These are phyloP conservation scores for Gerris lacustris DNA, from an alignment of 2,888 invertebrate species.

Conservation along the genomic window DNA sequence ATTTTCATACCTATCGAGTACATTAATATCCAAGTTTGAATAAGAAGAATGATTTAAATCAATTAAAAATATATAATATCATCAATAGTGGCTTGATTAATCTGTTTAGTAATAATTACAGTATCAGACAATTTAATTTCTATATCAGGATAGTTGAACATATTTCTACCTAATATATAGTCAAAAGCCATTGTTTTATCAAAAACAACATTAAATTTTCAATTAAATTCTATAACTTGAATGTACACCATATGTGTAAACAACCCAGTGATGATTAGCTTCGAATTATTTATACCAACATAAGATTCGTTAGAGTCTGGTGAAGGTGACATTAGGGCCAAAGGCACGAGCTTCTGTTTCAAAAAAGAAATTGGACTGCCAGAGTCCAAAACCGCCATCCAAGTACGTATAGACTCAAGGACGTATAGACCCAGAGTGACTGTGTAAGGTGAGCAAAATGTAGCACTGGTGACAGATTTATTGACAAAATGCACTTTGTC, in stretches of 20 bases:
- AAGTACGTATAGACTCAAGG: neutral
- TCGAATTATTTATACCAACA: neutral
- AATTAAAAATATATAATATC: neutral
- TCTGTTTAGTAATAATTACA: neutral
- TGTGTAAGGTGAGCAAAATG: neutral
- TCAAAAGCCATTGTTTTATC: neutral
- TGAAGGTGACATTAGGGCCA: neutral
- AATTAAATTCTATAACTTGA: neutral
- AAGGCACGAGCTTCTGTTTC: conserved; percentile 23
- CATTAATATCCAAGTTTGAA: neutral
- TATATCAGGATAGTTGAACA: neutral
- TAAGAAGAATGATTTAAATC: neutral
- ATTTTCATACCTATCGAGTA: neutral
- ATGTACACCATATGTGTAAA: neutral
- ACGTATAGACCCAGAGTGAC: neutral
- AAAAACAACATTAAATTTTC: neutral
- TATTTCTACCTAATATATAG: neutral
- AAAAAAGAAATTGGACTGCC: conserved; percentile 13
- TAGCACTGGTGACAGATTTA: neutral
- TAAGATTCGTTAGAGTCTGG: neutral
- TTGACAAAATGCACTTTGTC: neutral
- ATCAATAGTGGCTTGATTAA: neutral
- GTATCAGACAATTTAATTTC: neutral
- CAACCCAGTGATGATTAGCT: neutral
- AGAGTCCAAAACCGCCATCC: neutral